Base-by-base conservation (phyloP, 2,888 invertebrate genomes). In the Osedax fenrisi region DNA sequence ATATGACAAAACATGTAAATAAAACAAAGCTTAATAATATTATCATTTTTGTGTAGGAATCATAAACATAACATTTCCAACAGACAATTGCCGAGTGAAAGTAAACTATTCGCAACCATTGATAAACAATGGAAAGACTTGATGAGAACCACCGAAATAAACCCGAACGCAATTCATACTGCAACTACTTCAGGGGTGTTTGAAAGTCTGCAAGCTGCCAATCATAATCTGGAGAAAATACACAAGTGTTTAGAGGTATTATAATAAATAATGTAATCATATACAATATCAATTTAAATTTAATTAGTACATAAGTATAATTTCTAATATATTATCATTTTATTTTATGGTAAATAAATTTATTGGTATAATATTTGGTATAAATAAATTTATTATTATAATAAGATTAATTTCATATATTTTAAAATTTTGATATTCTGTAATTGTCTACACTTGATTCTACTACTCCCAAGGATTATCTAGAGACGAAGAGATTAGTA, bases 71-170 rank as follows among this genome's bases (percentile, higher is more conserved):
- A 41, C 17, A 10, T 71, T 25, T 62, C 61, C 78, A 77, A 2
- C 78, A 82, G 84, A 76, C 84, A 84, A 78, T 77, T 84, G 72
- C 81, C 83, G 25, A 81, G 77, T 73, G 84, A 84, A 77, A 81
- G 80, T 76, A 82, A 82, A 78, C 76, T 83, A 79, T 84, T 84
- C 74, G 79, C 78, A 26, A 79, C 80, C 59, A 83, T 84, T 23
- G 84, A 84, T 78, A 83, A 82, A 77, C 78, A 81, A 1, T 84
- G 84, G 84, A 83, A 83, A 78, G 83, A 84, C 76, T 80, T 84
- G 61, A 84, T 84, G 84, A 77, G 83, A 41, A 78, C 80, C 61
- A 82, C 83, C 2, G 83, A 83, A 76, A 84, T 84, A 73, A 78
- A 82, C 22, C 83, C 84, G 1, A 84, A 84, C 78, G 84, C 84